Percentiles rank a stretch among this genome's conserved stretches.
Conservation (phyloP, 1,140 invertebrate genomes). For the Megathymus violae region DNA sequence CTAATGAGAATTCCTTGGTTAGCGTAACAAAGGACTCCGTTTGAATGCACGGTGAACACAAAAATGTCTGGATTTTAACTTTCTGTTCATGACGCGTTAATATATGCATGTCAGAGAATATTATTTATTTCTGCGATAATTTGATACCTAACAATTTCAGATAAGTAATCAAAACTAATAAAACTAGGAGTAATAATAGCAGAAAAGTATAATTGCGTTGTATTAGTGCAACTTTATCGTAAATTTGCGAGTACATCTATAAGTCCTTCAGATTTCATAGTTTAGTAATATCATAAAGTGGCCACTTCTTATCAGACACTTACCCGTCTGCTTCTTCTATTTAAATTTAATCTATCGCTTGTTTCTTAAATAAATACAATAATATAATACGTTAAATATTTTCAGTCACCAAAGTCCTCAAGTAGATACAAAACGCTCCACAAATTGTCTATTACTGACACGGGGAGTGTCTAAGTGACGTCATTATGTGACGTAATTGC, state of each 20-base stretch:
- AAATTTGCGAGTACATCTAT: too few relatives aligned
- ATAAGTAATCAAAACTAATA: too few relatives aligned
- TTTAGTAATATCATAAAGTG: too few relatives aligned
- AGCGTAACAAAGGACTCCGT: slow-evolving; percentile 65
- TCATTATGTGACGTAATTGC: slow-evolving; percentile 79
- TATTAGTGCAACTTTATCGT: too few relatives aligned
- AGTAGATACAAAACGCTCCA: slow-evolving; percentile 50
- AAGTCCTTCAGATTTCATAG: too few relatives aligned
- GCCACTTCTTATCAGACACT: too few relatives aligned
- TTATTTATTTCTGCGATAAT: slow-evolving; percentile 19
- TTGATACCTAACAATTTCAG: too few relatives aligned
- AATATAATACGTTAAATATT: slow-evolving; percentile 33
- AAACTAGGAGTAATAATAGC: too few relatives aligned
- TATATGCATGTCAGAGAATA: slow-evolving; percentile 17
- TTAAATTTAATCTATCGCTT: not conserved
- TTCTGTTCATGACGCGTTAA: slow-evolving; percentile 49
- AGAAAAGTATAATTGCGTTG: too few relatives aligned
- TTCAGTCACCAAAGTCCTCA: slow-evolving; percentile 8
- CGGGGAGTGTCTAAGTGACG: slow-evolving; percentile 67
- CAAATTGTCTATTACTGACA: slow-evolving; percentile 72
- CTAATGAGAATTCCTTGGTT: slow-evolving; percentile 76
- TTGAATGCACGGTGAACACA: slow-evolving; percentile 69
- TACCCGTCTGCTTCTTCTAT: too few relatives aligned
- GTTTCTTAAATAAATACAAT: slow-evolving; percentile 14
- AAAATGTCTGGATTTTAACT: slow-evolving; percentile 71